Evolutionary conservation across 30 jellyfish, hydroid and myxozoan genomes (phyloP).

Genomic region (Rhopilema esculentum): DNA sequence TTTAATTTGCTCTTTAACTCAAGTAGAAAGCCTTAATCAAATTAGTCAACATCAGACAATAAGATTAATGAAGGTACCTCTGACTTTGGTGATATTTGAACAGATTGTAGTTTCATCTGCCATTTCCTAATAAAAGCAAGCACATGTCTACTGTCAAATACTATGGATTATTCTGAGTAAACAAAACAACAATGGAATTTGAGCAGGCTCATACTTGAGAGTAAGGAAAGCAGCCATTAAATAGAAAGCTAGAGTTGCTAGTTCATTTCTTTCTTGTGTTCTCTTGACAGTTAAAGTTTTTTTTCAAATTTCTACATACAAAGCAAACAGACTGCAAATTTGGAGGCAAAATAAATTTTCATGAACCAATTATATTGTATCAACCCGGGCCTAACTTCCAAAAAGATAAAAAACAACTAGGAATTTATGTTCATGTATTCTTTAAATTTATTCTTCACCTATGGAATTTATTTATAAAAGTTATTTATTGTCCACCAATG

Average conservation of each 20-base stretch:
- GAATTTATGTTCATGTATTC: too few relatives aligned
- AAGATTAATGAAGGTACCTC: slow-evolving; percentile 14
- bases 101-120: slow-evolving; percentile 62
- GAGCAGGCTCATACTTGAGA: background rate
- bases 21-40: background rate
- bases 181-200: background rate
- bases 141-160: slow-evolving; percentile 38
- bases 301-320: too few relatives aligned
- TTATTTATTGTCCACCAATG: too few relatives aligned
- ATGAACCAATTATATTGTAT: too few relatives aligned
- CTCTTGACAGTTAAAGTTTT: background rate
- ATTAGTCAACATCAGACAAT: background rate
- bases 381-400: too few relatives aligned
- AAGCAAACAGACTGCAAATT: background rate
- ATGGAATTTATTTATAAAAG: background rate
- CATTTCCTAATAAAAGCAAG: slow-evolving; percentile 32
- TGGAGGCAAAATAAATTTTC: too few relatives aligned
- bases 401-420: background rate
- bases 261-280: background rate
- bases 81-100: slow-evolving; percentile 26
- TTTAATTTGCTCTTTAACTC: background rate
- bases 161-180: background rate
- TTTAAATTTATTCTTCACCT: too few relatives aligned
- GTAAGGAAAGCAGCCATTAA: background rate
- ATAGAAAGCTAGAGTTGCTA: background rate